These are phyloP conservation scores for Limanda limanda DNA, from an alignment of 2,113 vertebrate species.

Conservation along the genomic window DNA sequence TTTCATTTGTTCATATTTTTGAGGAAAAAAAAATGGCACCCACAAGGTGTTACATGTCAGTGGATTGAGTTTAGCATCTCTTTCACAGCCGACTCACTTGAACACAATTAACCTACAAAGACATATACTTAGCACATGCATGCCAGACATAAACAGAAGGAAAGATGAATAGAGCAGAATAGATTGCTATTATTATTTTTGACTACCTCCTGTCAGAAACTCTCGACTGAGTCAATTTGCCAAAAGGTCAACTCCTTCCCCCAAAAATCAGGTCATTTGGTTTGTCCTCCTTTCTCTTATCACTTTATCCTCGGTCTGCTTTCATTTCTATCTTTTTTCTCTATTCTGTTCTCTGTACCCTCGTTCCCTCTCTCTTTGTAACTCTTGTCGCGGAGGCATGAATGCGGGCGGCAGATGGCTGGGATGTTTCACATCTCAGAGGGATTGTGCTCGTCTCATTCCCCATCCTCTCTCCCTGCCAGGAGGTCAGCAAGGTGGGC, in stretches of 20 bases:
- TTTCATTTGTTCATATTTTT: background rate
- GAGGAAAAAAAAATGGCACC: background rate
- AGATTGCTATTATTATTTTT: slow-evolving; percentile 17
- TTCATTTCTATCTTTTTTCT: slow-evolving; percentile 7
- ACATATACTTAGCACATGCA: background rate
- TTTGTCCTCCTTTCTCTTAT: slow-evolving; percentile 39
- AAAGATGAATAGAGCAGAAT: slow-evolving; percentile 23
- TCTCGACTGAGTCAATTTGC: slow-evolving; percentile 22
- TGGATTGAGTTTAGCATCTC: slow-evolving; percentile 4
- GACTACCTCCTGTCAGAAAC: slow-evolving; percentile 30
- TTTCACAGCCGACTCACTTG: background rate
- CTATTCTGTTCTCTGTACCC: slow-evolving; percentile 46
- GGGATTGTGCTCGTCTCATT: slow-evolving; percentile 72
- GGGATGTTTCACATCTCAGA: slow-evolving; percentile 74
- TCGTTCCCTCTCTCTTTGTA: slow-evolving; percentile 53
- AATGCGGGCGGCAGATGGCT: slow-evolving; percentile 80
- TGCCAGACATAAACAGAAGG: background rate
- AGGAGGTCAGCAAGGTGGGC: slow-evolving; percentile 83
- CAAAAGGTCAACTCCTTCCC: slow-evolving; percentile 58
- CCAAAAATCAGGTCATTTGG: slow-evolving; percentile 51
- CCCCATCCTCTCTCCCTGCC: slow-evolving; percentile 65
- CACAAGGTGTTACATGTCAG: background rate
- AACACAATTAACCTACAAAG: background rate
- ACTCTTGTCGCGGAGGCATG: slow-evolving; percentile 53
- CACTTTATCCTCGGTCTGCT: slow-evolving; percentile 28